A percentile compares a stretch with the other conserved stretches of the same genome.
phyloP scores from a whole-genome alignment of 2,888 invertebrate genomes.

The Calameuta filiformis region DNA sequence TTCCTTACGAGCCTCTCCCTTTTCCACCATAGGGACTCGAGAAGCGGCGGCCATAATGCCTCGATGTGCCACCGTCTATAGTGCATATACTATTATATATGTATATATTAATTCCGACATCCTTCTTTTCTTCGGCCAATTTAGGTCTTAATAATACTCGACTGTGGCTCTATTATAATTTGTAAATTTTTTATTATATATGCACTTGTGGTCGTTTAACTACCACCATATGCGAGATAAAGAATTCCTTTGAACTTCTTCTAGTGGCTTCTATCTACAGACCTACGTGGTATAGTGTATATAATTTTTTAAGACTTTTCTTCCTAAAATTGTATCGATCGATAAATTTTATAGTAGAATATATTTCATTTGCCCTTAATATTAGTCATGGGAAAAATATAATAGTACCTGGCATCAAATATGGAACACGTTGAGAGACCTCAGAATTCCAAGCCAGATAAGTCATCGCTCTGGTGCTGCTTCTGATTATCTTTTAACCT shows the following conservation, averaged over 20 bases:
- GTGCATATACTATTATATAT: constrained; percentile 18
- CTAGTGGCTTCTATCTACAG: no score
- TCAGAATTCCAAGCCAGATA: not conserved
- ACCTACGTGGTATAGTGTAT: not conserved
- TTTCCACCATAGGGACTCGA: constrained; percentile 38
- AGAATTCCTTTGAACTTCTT: not conserved
- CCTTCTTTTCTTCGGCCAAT: constrained; percentile 41
- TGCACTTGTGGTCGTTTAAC: not conserved
- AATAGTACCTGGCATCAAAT: not conserved
- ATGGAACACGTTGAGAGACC: not conserved
- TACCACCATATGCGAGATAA: not conserved
- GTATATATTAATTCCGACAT: constrained; percentile 7
- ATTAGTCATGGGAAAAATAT: not conserved
- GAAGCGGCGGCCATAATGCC: constrained; percentile 65
- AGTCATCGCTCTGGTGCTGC: not conserved
- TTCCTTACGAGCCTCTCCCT: constrained; percentile 27
- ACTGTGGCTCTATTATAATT: constrained; percentile 53
- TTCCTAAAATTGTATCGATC: not conserved
- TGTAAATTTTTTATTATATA: constrained; percentile 19
- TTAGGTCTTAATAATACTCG: constrained; percentile 62
- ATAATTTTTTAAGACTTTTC: not conserved
- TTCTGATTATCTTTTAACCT: not conserved
- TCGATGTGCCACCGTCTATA: constrained; percentile 52
- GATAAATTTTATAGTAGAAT: not conserved
- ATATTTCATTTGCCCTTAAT: not conserved